A percentile compares a stretch with the other conserved stretches of the same genome.
phyloP scores from a whole-genome alignment of 2,113 vertebrate species.

The Murina feae region DNA sequence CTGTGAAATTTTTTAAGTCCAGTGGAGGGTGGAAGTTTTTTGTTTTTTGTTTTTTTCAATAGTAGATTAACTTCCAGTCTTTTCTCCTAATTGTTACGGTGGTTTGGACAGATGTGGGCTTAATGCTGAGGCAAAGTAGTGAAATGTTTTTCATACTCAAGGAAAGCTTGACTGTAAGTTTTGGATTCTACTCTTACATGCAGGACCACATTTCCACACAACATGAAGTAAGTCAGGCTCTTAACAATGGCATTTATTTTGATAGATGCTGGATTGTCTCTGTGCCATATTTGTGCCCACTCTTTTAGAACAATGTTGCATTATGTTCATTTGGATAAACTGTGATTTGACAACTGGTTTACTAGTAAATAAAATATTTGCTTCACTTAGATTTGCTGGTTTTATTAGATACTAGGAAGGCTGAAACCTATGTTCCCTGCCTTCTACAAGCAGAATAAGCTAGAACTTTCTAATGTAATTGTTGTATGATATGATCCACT shows the following conservation, averaged over 20 bases:
- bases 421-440: background rate
- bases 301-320: slow-evolving; percentile 65
- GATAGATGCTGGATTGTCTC: slow-evolving; percentile 52
- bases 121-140: background rate
- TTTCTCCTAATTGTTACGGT: background rate
- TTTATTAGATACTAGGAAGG: slow-evolving; percentile 59
- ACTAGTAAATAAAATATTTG: slow-evolving; percentile 72
- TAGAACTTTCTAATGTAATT: background rate
- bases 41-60: background rate
- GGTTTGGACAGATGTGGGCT: background rate
- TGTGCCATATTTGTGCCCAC: slow-evolving; percentile 56
- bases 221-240: slow-evolving; percentile 19
- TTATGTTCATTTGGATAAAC: slow-evolving; percentile 72
- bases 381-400: slow-evolving; percentile 70
- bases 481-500: no score
- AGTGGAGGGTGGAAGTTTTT: background rate
- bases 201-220: background rate
- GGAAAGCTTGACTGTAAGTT: background rate
- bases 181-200: slow-evolving; percentile 25
- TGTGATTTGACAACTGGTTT: slow-evolving; percentile 74
- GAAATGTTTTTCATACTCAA: background rate
- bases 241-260: slow-evolving; percentile 63
- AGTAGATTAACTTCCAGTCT: background rate
- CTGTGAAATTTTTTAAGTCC: slow-evolving; percentile 40
- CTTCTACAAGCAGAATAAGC: background rate